Conservation (phyloP, 2,113 vertebrate species). For the Scomber colias region DNA sequence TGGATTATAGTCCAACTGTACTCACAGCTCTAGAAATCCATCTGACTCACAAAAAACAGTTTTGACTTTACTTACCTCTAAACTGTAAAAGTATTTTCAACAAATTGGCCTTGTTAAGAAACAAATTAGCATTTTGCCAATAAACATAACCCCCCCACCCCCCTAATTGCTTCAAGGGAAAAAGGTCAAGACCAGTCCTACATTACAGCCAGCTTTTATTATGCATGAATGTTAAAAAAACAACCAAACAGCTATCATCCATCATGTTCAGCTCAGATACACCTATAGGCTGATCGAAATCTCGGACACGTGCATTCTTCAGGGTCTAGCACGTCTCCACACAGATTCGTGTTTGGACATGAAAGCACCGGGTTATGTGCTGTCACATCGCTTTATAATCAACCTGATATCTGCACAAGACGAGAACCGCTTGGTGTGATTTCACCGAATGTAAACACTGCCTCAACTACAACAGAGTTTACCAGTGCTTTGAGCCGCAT, state of each 20-base stretch:
- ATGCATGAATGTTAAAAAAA: not conserved
- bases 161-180: not conserved
- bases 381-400: constrained; percentile 72
- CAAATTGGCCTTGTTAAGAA: not conserved
- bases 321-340: constrained; percentile 58
- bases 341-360: constrained; percentile 82
- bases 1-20: constrained; percentile 26
- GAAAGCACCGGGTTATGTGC: constrained; percentile 72
- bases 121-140: not conserved
- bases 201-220: not conserved
- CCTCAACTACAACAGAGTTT: too few species aligned
- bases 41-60: not conserved
- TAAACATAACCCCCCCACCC: not conserved
- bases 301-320: constrained; percentile 74
- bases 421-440: constrained; percentile 21
- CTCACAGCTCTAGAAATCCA: constrained; percentile 29
- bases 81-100: not conserved
- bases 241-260: constrained; percentile 5
- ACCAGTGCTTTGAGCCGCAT: too few species aligned
- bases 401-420: constrained; percentile 33
- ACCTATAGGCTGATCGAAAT: constrained; percentile 69
- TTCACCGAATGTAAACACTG: constrained; percentile 18
- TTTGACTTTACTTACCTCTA: not conserved
- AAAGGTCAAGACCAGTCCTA: not conserved
- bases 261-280: constrained; percentile 42